Base-by-base conservation (phyloP, 2,888 invertebrate species). In the Phyllotreta cruciferae region DNA sequence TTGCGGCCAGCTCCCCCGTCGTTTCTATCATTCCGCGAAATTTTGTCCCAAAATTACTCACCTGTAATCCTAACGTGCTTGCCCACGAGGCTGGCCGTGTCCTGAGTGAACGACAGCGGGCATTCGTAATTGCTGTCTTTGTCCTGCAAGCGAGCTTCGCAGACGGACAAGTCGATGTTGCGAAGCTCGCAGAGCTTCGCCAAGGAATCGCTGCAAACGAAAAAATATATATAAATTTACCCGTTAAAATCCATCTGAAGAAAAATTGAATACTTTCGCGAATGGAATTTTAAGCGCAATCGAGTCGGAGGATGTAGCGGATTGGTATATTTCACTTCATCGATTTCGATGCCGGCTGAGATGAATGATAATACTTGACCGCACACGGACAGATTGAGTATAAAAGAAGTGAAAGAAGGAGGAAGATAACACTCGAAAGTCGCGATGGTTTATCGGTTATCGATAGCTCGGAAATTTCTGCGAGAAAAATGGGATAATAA, bases 71-170 rank as follows among this genome's bases (percentile, higher is more conserved):
- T 82, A 62, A 90, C 83, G 72, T 87, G 87, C 74, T 86, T 86
- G 3, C 90, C 89, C 41, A 88, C 89, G 10, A 90, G 83, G 74
- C 84, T 84, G 50, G 85, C 86, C 10, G 88, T 87, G 74, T 90
- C 89, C 68, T 85, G 85, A 35, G 76, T 70, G 66, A 80, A 77
- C 35, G 83, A 82, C 66, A 85, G 81, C 71, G 87, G 79, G 34
- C 87, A 85, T 67, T 90, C 88, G 82, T 72, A 87, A 80, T 64
- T 88, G 86, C 45, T 87, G 84, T 77, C 86, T 82, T 74, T 87
- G 84, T 87, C 86, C 71, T 88, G 89, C 65, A 90, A 81, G 76
- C 86, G 86, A 61, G 88, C 86, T 74, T 88, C 87, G 67, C 89
- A 85, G 55, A 80, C 79, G 63, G 84, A 82, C 62, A 88, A 75